Conservation (phyloP, 1,140 invertebrate species). For the Steinernema feltiae region DNA sequence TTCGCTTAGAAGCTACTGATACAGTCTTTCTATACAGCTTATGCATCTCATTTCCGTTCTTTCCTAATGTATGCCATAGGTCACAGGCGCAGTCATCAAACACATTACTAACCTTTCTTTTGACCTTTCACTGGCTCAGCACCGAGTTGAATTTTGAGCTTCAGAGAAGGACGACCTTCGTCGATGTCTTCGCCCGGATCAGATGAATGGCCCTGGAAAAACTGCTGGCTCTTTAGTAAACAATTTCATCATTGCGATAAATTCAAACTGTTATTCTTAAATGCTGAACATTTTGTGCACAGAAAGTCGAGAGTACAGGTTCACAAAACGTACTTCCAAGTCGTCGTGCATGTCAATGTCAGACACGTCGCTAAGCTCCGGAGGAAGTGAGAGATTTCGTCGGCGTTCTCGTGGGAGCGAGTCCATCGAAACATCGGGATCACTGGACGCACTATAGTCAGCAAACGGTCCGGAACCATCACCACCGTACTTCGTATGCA, state of each 20-base stretch:
- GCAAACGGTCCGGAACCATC: background rate
- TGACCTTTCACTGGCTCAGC: background rate
- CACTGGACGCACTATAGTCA: constrained; percentile 1
- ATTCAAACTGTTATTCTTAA: too few species aligned
- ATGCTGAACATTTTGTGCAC: too few species aligned
- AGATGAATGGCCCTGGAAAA: constrained; percentile 9
- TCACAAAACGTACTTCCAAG: background rate
- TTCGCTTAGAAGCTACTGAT: constrained; percentile 25
- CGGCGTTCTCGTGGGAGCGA: constrained; percentile 13
- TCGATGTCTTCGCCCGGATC: constrained; percentile 11
- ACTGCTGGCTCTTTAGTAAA: background rate
- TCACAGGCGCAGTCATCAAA: constrained; percentile 11
- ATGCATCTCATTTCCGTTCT: constrained; percentile 6
- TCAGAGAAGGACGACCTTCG: constrained; percentile 23
- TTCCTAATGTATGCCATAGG: background rate
- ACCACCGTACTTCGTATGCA: constrained; percentile 26
- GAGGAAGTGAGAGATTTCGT: constrained; percentile 13
- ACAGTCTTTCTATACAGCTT: constrained; percentile 14
- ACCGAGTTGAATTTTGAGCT: constrained; percentile 15
- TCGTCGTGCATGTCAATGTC: constrained; percentile 15
- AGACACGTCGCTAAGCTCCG: constrained; percentile 7
- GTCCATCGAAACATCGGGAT: constrained; percentile 17
- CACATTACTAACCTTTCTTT: background rate
- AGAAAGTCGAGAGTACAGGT: background rate
- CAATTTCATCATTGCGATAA: too few species aligned